Evolutionary conservation across 2,797 vertebrate genomes (phyloP).

Genomic region (Clarias platycephalus): DNA sequence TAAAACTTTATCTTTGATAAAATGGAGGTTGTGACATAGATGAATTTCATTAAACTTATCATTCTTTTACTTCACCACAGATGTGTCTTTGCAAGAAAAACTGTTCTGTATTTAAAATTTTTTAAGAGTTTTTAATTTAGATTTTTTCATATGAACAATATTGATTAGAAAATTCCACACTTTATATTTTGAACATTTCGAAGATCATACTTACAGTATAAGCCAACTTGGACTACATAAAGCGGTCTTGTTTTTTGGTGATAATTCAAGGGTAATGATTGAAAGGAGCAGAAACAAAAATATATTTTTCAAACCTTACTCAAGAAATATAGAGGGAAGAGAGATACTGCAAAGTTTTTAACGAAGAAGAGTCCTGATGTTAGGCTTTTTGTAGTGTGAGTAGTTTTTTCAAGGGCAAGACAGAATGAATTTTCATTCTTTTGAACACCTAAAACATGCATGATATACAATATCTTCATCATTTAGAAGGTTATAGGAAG

Average conservation of each 20-base stretch:
- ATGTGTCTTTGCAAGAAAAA: constrained; percentile 14
- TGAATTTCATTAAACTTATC: constrained; percentile 38
- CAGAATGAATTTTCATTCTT: neutral
- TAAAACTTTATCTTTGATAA: constrained; percentile 47
- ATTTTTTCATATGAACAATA: neutral
- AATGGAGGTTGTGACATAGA: constrained; percentile 42
- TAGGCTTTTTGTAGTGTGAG: neutral
- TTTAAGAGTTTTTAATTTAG: neutral
- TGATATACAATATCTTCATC: neutral
- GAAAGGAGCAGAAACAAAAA: neutral
- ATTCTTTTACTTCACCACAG: constrained; percentile 22
- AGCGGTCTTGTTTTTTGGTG: neutral
- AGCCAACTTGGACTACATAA: neutral
- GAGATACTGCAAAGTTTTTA: neutral
- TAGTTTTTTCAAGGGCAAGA: neutral
- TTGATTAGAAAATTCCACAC: neutral
- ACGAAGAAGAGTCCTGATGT: neutral
- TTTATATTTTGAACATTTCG: neutral
- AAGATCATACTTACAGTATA: neutral
- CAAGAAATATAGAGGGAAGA: neutral
- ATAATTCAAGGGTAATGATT: neutral
- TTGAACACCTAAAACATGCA: neutral
- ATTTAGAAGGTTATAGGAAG: neutral
- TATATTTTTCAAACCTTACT: neutral
- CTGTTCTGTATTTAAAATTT: constrained; percentile 14